Evolutionary conservation across 2,113 vertebrate genomes (phyloP).

Genomic region (Alosa alosa): DNA sequence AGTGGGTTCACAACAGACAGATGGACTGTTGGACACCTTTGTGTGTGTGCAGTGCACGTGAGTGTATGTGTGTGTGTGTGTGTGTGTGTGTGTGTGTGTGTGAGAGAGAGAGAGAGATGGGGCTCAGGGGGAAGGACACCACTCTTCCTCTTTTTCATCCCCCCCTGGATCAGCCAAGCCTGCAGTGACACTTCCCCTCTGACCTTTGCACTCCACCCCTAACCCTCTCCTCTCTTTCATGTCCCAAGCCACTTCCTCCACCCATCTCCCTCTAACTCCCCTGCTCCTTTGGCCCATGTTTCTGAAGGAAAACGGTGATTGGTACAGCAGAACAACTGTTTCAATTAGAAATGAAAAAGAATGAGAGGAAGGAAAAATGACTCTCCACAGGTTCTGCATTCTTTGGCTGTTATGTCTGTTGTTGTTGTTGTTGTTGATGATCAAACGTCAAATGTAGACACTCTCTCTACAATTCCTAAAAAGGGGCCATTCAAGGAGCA

Average conservation of each 20-base stretch:
- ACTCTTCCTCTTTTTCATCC: constrained; percentile 46
- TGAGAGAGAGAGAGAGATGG: neutral
- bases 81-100: neutral
- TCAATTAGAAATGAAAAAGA: neutral
- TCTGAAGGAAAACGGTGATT: neutral
- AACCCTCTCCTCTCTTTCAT: constrained; percentile 67
- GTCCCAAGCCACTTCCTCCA: constrained; percentile 66
- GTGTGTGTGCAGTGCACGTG: neutral
- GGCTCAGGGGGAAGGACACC: neutral
- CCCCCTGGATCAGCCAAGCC: constrained; percentile 47
- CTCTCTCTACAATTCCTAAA: neutral
- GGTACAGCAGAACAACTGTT: neutral
- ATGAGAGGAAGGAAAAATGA: neutral
- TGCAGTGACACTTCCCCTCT: constrained; percentile 68
- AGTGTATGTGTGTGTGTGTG: neutral
- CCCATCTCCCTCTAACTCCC: constrained; percentile 45
- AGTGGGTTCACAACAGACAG: neutral
- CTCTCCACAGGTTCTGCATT: neutral
- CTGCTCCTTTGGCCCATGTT: neutral
- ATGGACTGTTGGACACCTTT: neutral
- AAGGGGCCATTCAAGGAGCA: neutral
- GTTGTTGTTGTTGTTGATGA: no score
- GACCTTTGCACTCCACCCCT: constrained; percentile 61
- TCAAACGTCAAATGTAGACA: neutral
- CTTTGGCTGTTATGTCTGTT: no score